These are phyloP conservation scores for Melanitta fusca DNA, from an alignment of 2,797 vertebrate genomes.

Conservation along the genomic window DNA sequence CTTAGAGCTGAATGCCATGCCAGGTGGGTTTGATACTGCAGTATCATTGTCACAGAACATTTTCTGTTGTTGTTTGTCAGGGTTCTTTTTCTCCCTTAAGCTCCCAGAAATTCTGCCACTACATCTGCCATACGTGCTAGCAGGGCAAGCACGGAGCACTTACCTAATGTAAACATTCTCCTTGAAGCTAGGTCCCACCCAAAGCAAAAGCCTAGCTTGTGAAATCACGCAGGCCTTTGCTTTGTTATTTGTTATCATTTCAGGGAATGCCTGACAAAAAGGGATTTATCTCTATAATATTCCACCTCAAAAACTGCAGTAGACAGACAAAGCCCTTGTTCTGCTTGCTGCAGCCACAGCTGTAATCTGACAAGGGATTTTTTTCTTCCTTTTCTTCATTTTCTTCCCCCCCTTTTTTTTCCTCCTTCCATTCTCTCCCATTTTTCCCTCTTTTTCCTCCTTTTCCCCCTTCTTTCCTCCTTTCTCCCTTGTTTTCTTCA, in stretches of 20 bases:
- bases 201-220: neutral
- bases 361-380: neutral
- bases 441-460: too few relatives aligned
- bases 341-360: neutral
- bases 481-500: neutral
- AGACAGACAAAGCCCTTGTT: neutral
- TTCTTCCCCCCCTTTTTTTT: neutral
- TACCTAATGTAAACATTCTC: neutral
- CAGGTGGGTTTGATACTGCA: neutral
- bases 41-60: neutral
- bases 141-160: neutral
- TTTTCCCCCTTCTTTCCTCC: too few relatives aligned
- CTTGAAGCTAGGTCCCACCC: neutral
- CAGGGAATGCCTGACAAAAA: neutral
- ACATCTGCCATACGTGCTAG: neutral
- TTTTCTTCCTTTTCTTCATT: neutral
- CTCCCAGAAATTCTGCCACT: neutral
- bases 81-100: neutral
- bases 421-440: fast-evolving
- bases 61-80: neutral
- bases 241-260: neutral
- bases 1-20: neutral
- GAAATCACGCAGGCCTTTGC: neutral
- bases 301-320: neutral
- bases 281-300: neutral